Percentiles rank a stretch among this genome's conserved stretches.
Evolutionary conservation across 2,888 invertebrate species (phyloP).

Genomic region (Leptinotarsa haldemani): DNA sequence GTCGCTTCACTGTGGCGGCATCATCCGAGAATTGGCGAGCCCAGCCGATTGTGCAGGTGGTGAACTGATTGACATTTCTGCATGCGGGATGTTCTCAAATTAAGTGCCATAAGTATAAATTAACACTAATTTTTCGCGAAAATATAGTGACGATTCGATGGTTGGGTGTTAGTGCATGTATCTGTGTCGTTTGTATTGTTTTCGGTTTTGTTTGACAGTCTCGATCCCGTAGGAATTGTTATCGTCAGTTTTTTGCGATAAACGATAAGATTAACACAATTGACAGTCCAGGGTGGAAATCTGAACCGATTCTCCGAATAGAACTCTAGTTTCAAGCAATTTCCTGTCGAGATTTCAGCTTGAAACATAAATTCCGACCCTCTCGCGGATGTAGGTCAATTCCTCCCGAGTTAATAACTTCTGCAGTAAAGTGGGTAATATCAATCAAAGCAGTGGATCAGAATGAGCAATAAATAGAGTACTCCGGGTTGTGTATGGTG

Average conservation of each 20-base stretch:
- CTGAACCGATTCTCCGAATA: neutral
- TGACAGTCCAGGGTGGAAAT: neutral
- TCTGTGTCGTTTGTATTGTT: conserved; percentile 11
- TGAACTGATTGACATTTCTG: conserved; percentile 66
- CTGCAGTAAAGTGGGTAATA: conserved; percentile 19
- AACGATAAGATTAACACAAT: conserved; percentile 16
- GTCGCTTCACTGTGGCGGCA: conserved; percentile 61
- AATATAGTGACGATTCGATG: conserved; percentile 3
- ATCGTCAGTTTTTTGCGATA: conserved; percentile 11
- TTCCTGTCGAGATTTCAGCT: neutral
- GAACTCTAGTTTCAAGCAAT: neutral
- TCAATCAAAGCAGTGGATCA: conserved; percentile 31
- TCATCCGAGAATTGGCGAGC: conserved; percentile 61
- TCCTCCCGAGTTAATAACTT: conserved; percentile 14
- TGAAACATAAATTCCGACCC: conserved; percentile 22
- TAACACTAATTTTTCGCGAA: conserved; percentile 36
- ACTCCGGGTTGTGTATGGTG: neutral
- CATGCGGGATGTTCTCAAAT: conserved; percentile 61
- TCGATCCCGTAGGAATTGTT: neutral
- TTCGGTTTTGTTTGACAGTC: conserved; percentile 11
- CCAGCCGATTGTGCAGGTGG: conserved; percentile 64
- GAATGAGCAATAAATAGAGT: conserved; percentile 28
- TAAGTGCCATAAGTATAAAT: conserved; percentile 53
- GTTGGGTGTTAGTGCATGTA: neutral
- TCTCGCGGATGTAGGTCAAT: conserved; percentile 43